Base-by-base conservation (phyloP, 1,140 invertebrate species). In the Akabosia matsudoensis region DNA sequence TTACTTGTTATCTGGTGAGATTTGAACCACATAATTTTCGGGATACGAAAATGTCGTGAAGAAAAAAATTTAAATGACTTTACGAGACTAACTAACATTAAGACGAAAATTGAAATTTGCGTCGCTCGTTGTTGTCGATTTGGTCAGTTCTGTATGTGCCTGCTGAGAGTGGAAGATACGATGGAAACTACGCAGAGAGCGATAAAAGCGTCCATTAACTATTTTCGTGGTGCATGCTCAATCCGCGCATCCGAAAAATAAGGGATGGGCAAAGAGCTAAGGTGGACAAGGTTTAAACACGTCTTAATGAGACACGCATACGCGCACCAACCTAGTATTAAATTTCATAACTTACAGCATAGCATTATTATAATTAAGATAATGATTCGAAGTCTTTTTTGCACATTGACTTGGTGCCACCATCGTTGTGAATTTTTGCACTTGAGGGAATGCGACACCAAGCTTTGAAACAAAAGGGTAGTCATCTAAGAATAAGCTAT, bases 311-410 rank as follows among this genome's bases (percentile, higher is more conserved):
- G 61, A 67, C 61, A 67, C 61, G 61, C 61, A 67, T 3, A 30
- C n/a, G 61, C 24, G 24, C 61, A 30, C 26, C 28, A 28, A 31
- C 24, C 61, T 67, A 67, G 61, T 28, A 67, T 67, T 67, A 31
- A 28, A 67, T 67, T 67, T 67, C 30, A 28, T 67, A 67, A 67
- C 31, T 67, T 67, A 67, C 31, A 67, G 31, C 30, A 67, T 67
- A 30, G 28, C 28, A 67, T 67, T 31, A 67, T 61, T 10, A 67
- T 67, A 67, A 67, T 67, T 67, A 67, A 67, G 61, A 67, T 67
- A 67, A 67, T 67, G 24, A 22, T 22, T 16, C 13, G 7, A 61
- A n/a, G n/a, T 4, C 18, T 45, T 18, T 45, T 45, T 18, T 45
- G 37, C 18, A 45, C 37, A n/a, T 45, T 45, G 37, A 45, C 37